Conservation (phyloP, 2,113 vertebrate species). For the Orthonyx spaldingii region DNA sequence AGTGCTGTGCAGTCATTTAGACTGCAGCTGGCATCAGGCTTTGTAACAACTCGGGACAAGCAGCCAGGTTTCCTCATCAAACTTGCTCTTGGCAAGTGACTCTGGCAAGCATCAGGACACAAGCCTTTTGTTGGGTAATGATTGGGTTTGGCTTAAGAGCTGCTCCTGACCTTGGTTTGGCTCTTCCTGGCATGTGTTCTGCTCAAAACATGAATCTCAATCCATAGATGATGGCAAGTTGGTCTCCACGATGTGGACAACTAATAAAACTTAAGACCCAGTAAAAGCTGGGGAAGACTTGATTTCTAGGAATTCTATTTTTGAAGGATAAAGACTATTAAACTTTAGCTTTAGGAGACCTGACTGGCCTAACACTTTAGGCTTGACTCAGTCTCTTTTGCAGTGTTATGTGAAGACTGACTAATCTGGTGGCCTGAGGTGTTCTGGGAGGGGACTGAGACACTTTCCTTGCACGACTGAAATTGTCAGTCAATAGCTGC, state of each 20-base stretch:
- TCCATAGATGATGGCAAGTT: background rate
- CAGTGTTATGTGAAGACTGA: background rate
- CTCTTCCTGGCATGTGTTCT: background rate
- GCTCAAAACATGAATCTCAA: background rate
- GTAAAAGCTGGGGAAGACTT: background rate
- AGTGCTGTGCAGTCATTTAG: slow-evolving; percentile 8
- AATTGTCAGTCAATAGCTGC: background rate
- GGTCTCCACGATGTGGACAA: background rate
- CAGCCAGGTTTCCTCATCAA: slow-evolving; percentile 37
- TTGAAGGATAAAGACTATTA: background rate
- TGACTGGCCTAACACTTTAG: background rate
- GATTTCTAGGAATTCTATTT: background rate
- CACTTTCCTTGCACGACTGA: background rate
- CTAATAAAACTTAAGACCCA: background rate
- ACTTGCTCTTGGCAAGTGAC: background rate
- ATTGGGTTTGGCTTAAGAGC: slow-evolving; percentile 3
- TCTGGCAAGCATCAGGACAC: background rate
- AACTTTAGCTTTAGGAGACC: background rate
- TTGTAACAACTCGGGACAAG: background rate
- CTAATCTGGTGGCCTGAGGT: background rate
- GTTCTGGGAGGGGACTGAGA: background rate
- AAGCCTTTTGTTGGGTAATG: background rate
- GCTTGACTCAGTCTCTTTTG: background rate
- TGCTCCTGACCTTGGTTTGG: background rate
- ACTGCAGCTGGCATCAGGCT: background rate